A percentile compares a stretch with the other conserved stretches of the same genome.
Evolutionary conservation across 2,888 invertebrate species (phyloP).

Genomic region (Aporophyla lueneburgensis): DNA sequence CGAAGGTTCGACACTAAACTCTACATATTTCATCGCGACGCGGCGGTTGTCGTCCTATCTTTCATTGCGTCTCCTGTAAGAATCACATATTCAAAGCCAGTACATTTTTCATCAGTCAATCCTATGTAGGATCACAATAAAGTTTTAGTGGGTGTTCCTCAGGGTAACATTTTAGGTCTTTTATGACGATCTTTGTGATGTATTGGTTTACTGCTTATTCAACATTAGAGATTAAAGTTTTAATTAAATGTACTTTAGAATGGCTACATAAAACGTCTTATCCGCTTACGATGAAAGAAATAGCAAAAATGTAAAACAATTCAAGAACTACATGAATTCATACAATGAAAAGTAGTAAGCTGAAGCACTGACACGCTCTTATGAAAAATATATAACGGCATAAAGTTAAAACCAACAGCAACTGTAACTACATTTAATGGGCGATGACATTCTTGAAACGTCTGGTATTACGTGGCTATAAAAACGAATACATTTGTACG

Average conservation of each 20-base stretch:
- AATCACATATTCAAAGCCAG: slow-evolving; percentile 80
- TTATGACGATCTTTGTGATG: slow-evolving; percentile 8
- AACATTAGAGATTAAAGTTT: too few relatives aligned
- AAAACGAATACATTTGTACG: slow-evolving; percentile 68
- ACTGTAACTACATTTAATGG: slow-evolving; percentile 65
- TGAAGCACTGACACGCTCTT: slow-evolving; percentile 34
- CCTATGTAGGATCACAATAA: slow-evolving; percentile 74
- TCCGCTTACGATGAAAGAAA: not conserved
- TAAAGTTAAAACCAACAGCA: slow-evolving; percentile 54
- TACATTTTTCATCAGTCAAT: slow-evolving; percentile 87
- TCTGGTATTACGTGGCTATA: slow-evolving; percentile 69
- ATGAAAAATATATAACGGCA: slow-evolving; percentile 44
- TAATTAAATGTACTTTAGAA: too few relatives aligned
- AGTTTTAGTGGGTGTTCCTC: slow-evolving; percentile 64
- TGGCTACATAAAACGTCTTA: too few relatives aligned
- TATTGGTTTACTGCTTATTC: not conserved
- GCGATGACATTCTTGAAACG: slow-evolving; percentile 66
- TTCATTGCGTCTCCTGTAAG: slow-evolving; percentile 75
- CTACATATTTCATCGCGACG: slow-evolving; percentile 75
- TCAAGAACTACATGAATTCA: slow-evolving; percentile 3
- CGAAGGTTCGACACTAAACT: slow-evolving; percentile 73
- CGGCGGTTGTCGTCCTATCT: slow-evolving; percentile 73
- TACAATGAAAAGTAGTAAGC: slow-evolving; percentile 28
- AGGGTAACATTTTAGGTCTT: slow-evolving; percentile 57
- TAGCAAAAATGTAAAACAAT: not conserved